These are phyloP conservation scores for Laupala kohalensis DNA, from an alignment of 1,140 invertebrate genomes.

Conservation along the genomic window DNA sequence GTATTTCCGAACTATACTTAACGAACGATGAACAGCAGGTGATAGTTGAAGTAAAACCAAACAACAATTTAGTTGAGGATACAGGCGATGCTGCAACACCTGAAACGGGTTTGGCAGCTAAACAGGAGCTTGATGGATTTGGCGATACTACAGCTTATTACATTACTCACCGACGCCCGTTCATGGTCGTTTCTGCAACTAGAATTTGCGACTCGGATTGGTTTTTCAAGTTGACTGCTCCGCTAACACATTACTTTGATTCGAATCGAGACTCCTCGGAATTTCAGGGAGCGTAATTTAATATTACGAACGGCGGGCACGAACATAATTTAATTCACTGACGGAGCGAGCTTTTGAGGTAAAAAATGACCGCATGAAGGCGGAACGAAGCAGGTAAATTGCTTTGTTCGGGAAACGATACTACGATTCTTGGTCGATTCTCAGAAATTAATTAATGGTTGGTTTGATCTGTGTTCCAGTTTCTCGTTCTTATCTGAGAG, in stretches of 20 bases:
- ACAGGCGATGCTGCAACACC: too few species aligned
- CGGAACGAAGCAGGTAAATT: background rate
- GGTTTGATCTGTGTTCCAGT: background rate
- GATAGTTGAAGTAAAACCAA: too few species aligned
- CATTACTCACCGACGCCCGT: background rate
- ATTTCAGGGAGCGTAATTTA: background rate
- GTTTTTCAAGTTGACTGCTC: background rate
- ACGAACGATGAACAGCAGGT: too few species aligned
- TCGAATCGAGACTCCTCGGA: background rate
- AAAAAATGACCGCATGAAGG: background rate
- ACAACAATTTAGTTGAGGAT: too few species aligned
- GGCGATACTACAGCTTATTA: background rate
- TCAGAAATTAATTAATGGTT: background rate
- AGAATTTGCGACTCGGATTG: background rate
- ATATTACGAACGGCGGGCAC: background rate
- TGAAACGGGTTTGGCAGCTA: background rate
- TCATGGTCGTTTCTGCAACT: background rate
- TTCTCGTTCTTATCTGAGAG: background rate
- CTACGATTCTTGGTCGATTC: background rate
- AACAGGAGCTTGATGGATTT: background rate
- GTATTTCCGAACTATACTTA: too few species aligned
- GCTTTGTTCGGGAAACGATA: background rate
- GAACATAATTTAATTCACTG: background rate
- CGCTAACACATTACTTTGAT: background rate
- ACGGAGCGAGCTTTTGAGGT: background rate